Conservation (phyloP, 2,797 vertebrate genomes). For the Sebastiscus albofasciatus region DNA sequence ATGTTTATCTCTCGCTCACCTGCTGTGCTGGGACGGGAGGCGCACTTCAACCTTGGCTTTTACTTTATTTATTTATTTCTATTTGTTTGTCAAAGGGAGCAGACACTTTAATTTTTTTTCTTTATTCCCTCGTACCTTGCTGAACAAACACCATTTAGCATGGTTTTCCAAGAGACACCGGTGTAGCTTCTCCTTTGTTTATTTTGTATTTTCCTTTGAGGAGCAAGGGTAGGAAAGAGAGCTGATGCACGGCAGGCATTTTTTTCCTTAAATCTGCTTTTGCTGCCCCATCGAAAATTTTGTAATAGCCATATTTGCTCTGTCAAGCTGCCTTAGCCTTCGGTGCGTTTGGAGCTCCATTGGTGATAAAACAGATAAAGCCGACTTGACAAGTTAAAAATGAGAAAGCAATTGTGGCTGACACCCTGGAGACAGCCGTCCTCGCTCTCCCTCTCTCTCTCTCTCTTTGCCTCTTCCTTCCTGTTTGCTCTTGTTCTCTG, state of each 20-base stretch:
- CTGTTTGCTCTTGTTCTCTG: conserved; percentile 59
- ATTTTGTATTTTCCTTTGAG: conserved; percentile 11
- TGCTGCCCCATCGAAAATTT: conserved; percentile 45
- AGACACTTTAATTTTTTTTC: conserved; percentile 9
- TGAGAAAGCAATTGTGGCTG: conserved; percentile 70
- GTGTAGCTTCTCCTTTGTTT: background rate
- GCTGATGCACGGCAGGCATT: conserved; percentile 15
- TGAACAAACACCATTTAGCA: conserved; percentile 18
- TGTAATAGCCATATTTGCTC: conserved; percentile 61
- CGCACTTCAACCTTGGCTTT: conserved; percentile 51
- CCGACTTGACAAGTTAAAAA: conserved; percentile 77
- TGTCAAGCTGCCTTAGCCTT: conserved; percentile 67
- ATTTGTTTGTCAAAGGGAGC: conserved; percentile 26
- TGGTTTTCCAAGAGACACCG: background rate
- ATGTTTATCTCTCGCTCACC: conserved; percentile 73
- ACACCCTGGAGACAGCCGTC: conserved; percentile 64
- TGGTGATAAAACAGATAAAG: conserved; percentile 78
- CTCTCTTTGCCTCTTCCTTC: conserved; percentile 4
- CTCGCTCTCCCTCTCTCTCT: conserved; percentile 21
- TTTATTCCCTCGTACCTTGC: background rate
- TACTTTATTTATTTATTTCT: conserved; percentile 28
- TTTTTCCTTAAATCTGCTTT: conserved; percentile 33
- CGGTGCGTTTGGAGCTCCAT: conserved; percentile 52
- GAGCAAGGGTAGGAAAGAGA: background rate
- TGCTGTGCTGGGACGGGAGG: conserved; percentile 60